Evolutionary conservation across 2,888 invertebrate species (phyloP).

Genomic region (Erebia ligea): DNA sequence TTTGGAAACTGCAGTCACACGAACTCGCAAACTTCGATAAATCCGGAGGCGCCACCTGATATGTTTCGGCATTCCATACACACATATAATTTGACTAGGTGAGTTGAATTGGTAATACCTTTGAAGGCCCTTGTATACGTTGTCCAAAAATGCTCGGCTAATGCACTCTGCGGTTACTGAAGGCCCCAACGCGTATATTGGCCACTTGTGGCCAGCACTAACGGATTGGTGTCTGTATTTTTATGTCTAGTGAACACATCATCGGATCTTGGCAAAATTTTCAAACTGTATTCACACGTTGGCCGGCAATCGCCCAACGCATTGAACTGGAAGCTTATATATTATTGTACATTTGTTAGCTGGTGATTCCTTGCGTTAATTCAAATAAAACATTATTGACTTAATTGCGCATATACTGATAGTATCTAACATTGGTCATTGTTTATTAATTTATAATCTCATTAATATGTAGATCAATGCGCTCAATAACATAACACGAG

Average conservation of each 20-base stretch:
- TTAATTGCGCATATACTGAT: slow-evolving; percentile 3
- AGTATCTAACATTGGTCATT: slow-evolving; percentile 15
- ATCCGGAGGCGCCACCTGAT: slow-evolving; percentile 86
- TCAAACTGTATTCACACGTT: no score
- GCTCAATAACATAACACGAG: slow-evolving; percentile 11
- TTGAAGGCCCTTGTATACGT: not conserved
- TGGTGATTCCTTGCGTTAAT: not conserved
- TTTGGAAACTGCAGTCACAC: slow-evolving; percentile 93
- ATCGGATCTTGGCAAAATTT: no score
- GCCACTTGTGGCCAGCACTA: no score
- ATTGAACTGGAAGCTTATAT: no score
- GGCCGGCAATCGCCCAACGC: no score
- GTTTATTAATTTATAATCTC: slow-evolving; percentile 8
- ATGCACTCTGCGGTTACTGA: no score
- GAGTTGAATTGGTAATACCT: slow-evolving; percentile 29
- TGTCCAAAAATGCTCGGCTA: no score
- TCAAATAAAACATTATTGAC: slow-evolving; percentile 5
- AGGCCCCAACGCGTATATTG: no score
- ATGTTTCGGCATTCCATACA: slow-evolving; percentile 95
- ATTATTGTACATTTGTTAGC: not conserved
- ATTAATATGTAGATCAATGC: slow-evolving; percentile 20
- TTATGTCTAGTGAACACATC: no score
- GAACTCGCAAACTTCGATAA: slow-evolving; percentile 72
- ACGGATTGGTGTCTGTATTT: no score
- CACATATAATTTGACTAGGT: slow-evolving; percentile 86